Evolutionary conservation across 2,113 vertebrate genomes (phyloP).

Genomic region (Lanius collurio): DNA sequence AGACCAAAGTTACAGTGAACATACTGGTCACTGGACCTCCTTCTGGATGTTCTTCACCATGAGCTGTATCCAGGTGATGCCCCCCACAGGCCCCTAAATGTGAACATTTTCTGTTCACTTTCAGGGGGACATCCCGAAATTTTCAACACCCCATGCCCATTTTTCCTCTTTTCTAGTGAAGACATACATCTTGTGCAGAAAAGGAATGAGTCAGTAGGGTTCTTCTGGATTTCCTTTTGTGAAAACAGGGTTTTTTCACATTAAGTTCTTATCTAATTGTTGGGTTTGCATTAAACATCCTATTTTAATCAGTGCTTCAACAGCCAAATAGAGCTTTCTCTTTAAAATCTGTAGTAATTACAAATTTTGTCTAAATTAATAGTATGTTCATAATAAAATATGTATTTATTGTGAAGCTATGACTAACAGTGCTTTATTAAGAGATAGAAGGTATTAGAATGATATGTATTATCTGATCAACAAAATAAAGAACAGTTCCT

Average conservation of each 20-base stretch:
- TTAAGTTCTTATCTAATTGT: not conserved
- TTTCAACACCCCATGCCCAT: fast-evolving
- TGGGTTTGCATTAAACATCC: not conserved
- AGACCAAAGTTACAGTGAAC: not conserved
- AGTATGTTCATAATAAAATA: not conserved
- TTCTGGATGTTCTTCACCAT: not conserved
- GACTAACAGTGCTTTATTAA: not conserved
- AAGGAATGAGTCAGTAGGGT: not conserved
- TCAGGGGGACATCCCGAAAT: not conserved
- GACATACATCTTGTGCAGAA: not conserved
- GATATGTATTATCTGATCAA: not conserved
- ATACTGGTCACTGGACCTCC: not conserved
- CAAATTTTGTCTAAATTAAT: not conserved
- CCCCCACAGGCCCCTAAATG: not conserved
- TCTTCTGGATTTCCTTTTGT: not conserved
- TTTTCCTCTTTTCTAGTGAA: not conserved
- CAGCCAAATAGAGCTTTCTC: not conserved
- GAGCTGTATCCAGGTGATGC: not conserved
- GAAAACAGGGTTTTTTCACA: not conserved
- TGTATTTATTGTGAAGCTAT: not conserved
- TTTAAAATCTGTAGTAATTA: not conserved
- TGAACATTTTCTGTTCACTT: not conserved
- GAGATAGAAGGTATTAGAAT: not conserved
- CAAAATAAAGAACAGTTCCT: not conserved
- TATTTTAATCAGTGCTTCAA: not conserved